Evolutionary conservation across 2,113 vertebrate genomes (phyloP).

Genomic region (Myotis davidii): DNA sequence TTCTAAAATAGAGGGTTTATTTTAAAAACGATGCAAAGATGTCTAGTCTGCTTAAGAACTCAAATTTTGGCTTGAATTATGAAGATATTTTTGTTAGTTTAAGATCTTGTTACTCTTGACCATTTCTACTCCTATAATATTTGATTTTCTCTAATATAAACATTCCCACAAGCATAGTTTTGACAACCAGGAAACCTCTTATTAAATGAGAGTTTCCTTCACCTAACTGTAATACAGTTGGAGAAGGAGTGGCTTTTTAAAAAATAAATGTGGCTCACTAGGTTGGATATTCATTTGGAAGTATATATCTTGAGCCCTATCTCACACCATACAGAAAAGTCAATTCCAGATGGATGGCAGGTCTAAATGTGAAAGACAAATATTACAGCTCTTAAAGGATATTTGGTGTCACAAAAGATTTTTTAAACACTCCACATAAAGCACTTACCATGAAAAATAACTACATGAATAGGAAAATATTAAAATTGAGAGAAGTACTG

Average conservation of each 20-base stretch:
- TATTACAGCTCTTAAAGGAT: neutral
- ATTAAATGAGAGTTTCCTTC: neutral
- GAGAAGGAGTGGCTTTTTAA: neutral
- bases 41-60: neutral
- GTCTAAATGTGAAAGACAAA: neutral
- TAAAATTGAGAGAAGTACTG: neutral
- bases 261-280: neutral
- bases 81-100: neutral
- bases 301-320: neutral
- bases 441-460: neutral
- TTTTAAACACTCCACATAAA: neutral
- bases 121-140: neutral
- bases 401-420: neutral
- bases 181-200: neutral
- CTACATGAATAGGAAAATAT: neutral
- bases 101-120: neutral
- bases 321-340: neutral
- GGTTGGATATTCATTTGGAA: neutral
- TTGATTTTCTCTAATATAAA: neutral
- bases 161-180: neutral
- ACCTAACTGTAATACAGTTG: neutral
- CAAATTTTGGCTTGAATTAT: neutral
- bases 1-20: neutral
- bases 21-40: neutral
- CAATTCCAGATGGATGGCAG: neutral